phyloP scores from a whole-genome alignment of 2,113 vertebrate genomes.

The Lepus europaeus region DNA sequence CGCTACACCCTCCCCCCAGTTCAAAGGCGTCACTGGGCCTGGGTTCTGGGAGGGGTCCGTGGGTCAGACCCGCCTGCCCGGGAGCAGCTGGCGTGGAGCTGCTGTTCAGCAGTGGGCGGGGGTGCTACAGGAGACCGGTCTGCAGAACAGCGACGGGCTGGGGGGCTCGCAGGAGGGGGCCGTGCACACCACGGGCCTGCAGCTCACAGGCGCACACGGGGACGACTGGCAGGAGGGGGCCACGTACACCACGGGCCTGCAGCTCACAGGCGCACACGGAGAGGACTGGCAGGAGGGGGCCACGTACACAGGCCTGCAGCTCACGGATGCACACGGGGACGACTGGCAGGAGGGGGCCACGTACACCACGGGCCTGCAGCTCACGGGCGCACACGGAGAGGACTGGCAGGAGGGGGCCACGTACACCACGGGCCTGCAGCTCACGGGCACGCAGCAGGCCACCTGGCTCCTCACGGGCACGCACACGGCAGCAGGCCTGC shows the following conservation, averaged over 20 bases:
- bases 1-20: background rate
- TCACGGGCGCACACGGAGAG: background rate
- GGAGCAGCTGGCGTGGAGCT: background rate
- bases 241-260: background rate
- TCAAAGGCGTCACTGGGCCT: fast-evolving
- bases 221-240: background rate
- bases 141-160: background rate
- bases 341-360: background rate
- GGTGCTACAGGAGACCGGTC: background rate
- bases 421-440: background rate
- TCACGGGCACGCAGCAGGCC: background rate
- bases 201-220: background rate
- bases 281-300: background rate
- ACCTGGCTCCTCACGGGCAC: background rate
- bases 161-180: background rate
- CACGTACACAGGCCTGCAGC: background rate
- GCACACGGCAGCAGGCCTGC: background rate
- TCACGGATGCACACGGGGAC: background rate
- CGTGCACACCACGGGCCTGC: too few species aligned
- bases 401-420: background rate
- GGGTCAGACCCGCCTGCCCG: fast-evolving
- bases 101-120: background rate
- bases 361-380: background rate
- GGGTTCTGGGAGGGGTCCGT: fast-evolving
- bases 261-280: background rate